Evolutionary conservation across 2,113 vertebrate species (phyloP).

Genomic region (Scophthalmus maximus): DNA sequence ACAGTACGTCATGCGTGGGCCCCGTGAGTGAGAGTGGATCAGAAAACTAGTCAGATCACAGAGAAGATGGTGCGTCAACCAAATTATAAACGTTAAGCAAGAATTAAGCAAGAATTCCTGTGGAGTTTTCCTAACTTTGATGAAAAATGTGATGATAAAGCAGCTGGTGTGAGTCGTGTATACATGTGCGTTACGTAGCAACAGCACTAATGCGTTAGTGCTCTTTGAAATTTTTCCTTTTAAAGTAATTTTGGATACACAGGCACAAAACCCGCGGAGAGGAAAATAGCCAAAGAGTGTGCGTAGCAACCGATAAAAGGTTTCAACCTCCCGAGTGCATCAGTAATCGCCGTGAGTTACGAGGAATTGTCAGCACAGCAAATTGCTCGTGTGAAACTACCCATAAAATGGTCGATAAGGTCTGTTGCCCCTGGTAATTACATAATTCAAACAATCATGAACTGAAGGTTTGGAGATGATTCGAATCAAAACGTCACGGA

Average conservation of each 20-base stretch:
- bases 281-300: slow-evolving; percentile 6
- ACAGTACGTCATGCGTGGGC: neutral
- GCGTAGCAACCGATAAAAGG: slow-evolving; percentile 20
- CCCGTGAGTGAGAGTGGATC: neutral
- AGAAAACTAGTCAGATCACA: neutral
- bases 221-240: neutral
- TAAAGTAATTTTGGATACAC: slow-evolving; percentile 8
- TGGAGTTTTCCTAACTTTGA: neutral
- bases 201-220: too few relatives aligned
- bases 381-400: slow-evolving; percentile 35
- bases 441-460: slow-evolving; percentile 25
- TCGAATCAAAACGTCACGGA: slow-evolving; percentile 8
- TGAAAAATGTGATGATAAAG: neutral
- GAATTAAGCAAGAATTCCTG: neutral
- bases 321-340: neutral
- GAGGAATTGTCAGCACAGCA: slow-evolving; percentile 26
- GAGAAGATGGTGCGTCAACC: too few relatives aligned
- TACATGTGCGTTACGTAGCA: too few relatives aligned
- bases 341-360: slow-evolving; percentile 33
- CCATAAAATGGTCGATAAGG: slow-evolving; percentile 23
- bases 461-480: slow-evolving; percentile 14
- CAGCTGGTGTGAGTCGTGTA: neutral
- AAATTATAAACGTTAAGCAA: too few relatives aligned
- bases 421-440: slow-evolving; percentile 12
- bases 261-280: neutral